Evolutionary conservation across 2,113 vertebrate genomes (phyloP).

Genomic region (Perca flavescens): DNA sequence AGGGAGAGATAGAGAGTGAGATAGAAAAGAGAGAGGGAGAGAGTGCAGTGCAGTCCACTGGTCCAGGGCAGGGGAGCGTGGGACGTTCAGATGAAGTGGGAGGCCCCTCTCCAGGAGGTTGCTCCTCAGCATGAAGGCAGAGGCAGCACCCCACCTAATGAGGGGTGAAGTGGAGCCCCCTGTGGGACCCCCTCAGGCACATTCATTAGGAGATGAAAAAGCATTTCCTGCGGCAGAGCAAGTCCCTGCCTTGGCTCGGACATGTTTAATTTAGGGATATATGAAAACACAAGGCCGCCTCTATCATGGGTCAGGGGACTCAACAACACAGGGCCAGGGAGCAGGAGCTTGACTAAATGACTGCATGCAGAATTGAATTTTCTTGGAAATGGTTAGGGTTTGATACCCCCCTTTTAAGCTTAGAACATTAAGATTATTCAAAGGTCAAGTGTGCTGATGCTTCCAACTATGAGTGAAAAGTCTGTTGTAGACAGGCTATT

Average conservation of each 20-base stretch:
- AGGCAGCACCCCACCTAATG: conserved; percentile 83
- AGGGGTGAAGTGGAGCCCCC: conserved; percentile 85
- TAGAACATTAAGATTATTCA: conserved; percentile 35
- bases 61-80: conserved; percentile 70
- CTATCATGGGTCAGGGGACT: conserved; percentile 48
- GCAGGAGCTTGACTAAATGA: conserved; percentile 32
- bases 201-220: conserved; percentile 89
- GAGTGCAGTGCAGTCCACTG: conserved; percentile 54
- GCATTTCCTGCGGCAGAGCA: conserved; percentile 80
- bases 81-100: conserved; percentile 73
- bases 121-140: conserved; percentile 80
- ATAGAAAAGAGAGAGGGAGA: conserved; percentile 1
- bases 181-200: conserved; percentile 84
- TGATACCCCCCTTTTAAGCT: conserved; percentile 43
- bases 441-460: conserved; percentile 65
- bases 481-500: conserved; percentile 54
- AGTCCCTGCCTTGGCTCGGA: conserved; percentile 74
- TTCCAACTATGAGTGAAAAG: conserved; percentile 34
- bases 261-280: conserved; percentile 83
- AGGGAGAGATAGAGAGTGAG: conserved; percentile 9
- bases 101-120: conserved; percentile 77
- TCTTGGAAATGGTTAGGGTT: conserved; percentile 19
- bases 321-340: conserved; percentile 34
- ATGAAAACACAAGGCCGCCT: conserved; percentile 67
- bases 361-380: conserved; percentile 37